These are phyloP conservation scores for Itoplectis maculator DNA, from an alignment of 2,888 invertebrate genomes.

Conservation along the genomic window DNA sequence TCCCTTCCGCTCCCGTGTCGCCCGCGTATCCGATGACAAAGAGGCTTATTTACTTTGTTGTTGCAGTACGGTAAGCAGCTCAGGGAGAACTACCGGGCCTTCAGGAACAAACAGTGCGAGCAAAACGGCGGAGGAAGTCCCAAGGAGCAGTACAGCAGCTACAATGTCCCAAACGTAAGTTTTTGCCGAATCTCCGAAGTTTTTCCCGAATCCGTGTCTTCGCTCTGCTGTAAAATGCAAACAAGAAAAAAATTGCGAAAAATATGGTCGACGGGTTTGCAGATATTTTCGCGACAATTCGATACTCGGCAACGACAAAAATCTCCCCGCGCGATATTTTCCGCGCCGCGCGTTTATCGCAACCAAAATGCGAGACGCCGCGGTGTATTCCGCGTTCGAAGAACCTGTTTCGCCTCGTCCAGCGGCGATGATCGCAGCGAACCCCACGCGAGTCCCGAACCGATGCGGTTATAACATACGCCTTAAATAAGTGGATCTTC, in stretches of 20 bases:
- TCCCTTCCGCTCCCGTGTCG: slow-evolving; percentile 25
- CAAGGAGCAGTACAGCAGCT: slow-evolving; percentile 85
- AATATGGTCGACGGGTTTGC: no score
- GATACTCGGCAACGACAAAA: no score
- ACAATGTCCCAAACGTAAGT: slow-evolving; percentile 86
- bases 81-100: slow-evolving; percentile 87
- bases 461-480: not conserved
- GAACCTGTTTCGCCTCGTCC: not conserved
- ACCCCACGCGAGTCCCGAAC: not conserved
- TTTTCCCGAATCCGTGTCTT: no score
- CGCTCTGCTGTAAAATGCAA: no score
- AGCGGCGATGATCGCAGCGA: not conserved
- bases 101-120: slow-evolving; percentile 85
- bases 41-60: slow-evolving; percentile 74
- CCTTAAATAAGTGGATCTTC: not conserved
- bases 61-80: slow-evolving; percentile 88
- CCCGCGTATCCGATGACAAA: slow-evolving; percentile 63
- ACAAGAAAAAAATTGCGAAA: no score
- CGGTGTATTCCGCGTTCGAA: not conserved
- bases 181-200: not conserved
- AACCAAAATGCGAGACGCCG: not conserved
- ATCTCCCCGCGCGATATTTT: not conserved
- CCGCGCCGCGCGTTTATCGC: not conserved
- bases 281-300: no score
- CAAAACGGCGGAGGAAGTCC: slow-evolving; percentile 84